These are phyloP conservation scores for Siderastrea siderea DNA, from an alignment of 92 coral and sea anemone genomes.

Conservation along the genomic window DNA sequence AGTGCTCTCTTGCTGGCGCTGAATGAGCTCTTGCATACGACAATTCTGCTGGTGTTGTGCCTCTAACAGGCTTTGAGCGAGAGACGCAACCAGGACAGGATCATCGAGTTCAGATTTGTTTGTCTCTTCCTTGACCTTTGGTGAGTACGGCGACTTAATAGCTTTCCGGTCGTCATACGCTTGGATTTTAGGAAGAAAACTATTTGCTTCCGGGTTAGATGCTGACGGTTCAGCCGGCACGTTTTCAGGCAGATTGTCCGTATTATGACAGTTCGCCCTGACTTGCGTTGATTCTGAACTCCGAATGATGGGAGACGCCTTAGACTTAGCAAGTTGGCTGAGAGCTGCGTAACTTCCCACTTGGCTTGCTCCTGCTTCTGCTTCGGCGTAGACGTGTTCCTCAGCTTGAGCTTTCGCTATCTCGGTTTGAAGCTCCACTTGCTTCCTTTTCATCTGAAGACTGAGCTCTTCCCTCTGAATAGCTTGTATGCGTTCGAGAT, in stretches of 20 bases:
- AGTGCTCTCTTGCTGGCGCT: slow-evolving; percentile 33
- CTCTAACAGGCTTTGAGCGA: too few species aligned
- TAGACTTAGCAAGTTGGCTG: not conserved
- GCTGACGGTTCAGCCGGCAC: too few species aligned
- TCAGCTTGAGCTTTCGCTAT: slow-evolving; percentile 28
- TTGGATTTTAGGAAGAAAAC: too few species aligned
- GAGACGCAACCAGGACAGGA: not conserved
- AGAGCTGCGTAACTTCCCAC: not conserved
- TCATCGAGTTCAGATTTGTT: too few species aligned
- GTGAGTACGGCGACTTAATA: too few species aligned
- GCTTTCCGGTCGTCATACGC: too few species aligned
- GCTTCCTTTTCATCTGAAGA: not conserved
- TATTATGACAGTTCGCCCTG: too few species aligned
- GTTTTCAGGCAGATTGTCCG: too few species aligned
- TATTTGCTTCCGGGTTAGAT: too few species aligned
- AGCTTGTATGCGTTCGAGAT: slow-evolving; percentile 20
- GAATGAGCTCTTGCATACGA: not conserved
- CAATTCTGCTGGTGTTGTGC: not conserved
- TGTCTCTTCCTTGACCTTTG: too few species aligned
- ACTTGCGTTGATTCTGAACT: not conserved
- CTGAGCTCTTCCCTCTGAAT: slow-evolving; percentile 13
- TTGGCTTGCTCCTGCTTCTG: not conserved
- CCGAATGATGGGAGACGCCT: not conserved
- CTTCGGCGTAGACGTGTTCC: slow-evolving; percentile 23
- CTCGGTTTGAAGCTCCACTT: slow-evolving; percentile 9